phyloP scores from a whole-genome alignment of 2,113 vertebrate genomes.

The Addax nasomaculatus region DNA sequence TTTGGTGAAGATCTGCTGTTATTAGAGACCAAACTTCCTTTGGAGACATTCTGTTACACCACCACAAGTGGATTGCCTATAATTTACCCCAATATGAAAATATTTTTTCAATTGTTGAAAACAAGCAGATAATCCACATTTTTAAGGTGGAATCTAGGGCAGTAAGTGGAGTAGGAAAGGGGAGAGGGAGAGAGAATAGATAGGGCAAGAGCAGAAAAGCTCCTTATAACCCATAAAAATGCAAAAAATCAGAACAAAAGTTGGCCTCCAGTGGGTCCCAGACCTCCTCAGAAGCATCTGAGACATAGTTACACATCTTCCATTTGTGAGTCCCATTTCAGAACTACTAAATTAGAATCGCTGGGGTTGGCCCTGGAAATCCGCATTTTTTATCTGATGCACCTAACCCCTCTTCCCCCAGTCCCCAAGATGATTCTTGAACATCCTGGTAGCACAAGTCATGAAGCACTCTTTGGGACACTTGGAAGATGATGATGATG shows the following conservation, averaged over 20 bases:
- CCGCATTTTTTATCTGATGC: not conserved
- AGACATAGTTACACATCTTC: not conserved
- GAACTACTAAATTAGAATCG: not conserved
- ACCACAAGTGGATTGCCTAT: not conserved
- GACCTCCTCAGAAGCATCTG: not conserved
- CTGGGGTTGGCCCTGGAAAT: not conserved
- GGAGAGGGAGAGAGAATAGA: accelerated
- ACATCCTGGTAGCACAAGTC: not conserved
- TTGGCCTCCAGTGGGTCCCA: not conserved
- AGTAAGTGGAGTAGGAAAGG: not conserved
- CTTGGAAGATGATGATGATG: no score
- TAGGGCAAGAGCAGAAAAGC: not conserved
- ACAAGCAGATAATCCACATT: not conserved
- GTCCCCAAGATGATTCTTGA: not conserved
- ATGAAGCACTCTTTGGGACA: not conserved
- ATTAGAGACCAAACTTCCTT: not conserved
- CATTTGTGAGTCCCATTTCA: not conserved
- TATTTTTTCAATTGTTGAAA: not conserved
- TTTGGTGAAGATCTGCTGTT: not conserved
- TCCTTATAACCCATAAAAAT: not conserved
- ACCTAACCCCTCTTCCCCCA: accelerated
- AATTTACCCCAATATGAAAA: not conserved
- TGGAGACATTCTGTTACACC: not conserved
- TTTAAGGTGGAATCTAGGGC: not conserved
- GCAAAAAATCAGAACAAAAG: not conserved